phyloP scores from a whole-genome alignment of 2,113 vertebrate genomes.

The Neodontobutis hainanensis region DNA sequence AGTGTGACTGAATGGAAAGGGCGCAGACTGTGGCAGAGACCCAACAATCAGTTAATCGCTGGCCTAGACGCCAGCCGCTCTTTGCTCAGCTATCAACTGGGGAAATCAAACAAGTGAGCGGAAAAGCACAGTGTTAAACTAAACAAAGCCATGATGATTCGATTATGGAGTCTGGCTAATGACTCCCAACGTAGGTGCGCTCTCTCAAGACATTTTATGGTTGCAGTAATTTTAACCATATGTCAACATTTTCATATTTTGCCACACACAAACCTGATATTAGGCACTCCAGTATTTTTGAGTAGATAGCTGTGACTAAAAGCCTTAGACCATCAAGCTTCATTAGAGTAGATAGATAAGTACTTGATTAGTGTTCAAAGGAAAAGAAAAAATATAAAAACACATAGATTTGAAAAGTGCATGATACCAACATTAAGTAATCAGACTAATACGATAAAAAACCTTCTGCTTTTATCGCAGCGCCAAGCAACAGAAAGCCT shows the following conservation, averaged over 20 bases:
- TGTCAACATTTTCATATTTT: constrained; percentile 23
- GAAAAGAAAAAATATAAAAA: not conserved
- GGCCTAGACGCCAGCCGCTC: constrained; percentile 36
- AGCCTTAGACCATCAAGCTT: not conserved
- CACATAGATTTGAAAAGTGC: not conserved
- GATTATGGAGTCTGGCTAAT: constrained; percentile 56
- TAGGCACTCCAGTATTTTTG: not conserved
- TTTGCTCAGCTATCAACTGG: constrained; percentile 34
- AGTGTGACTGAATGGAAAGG: constrained; percentile 41
- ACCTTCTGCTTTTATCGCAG: not conserved
- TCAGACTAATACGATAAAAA: constrained; percentile 3
- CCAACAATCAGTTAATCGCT: constrained; percentile 47
- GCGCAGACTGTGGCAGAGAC: constrained; percentile 27
- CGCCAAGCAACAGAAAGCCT: constrained; percentile 8
- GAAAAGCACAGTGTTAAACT: constrained; percentile 57
- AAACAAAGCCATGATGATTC: constrained; percentile 63
- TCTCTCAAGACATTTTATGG: constrained; percentile 33
- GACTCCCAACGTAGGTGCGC: constrained; percentile 46
- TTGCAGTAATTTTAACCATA: constrained; percentile 43
- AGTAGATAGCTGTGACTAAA: constrained; percentile 1
- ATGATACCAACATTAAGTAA: constrained; percentile 17
- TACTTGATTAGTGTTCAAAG: too few species aligned
- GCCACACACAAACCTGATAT: not conserved
- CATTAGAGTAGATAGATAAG: too few species aligned
- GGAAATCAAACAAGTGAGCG: constrained; percentile 52